These are phyloP conservation scores for Micoletzkya japonica DNA, from an alignment of 2,888 invertebrate genomes.

Conservation along the genomic window DNA sequence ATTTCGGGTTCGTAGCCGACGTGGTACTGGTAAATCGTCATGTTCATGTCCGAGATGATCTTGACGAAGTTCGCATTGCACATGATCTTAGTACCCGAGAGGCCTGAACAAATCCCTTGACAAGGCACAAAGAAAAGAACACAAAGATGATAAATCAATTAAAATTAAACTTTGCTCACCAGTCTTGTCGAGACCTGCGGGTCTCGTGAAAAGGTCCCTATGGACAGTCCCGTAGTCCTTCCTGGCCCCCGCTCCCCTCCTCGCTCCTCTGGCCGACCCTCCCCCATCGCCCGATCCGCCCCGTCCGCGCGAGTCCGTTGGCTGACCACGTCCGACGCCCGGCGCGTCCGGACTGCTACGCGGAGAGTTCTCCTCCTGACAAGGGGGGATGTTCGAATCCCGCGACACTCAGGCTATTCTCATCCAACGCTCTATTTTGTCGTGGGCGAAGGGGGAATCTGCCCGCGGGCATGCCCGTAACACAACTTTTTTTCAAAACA, in stretches of 20 bases:
- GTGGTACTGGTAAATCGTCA: constrained; percentile 41
- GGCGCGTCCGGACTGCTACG: too few relatives aligned
- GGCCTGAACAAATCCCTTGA: constrained; percentile 28
- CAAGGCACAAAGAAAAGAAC: background rate
- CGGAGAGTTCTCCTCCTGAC: too few relatives aligned
- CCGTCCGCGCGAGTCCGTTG: too few relatives aligned
- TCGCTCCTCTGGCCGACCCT: constrained; percentile 4
- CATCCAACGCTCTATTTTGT: too few relatives aligned
- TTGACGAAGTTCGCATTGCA: constrained; percentile 43
- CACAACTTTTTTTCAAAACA: too few relatives aligned
- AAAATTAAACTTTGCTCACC: constrained; percentile 9
- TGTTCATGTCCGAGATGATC: constrained; percentile 32
- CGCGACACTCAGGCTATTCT: too few relatives aligned
- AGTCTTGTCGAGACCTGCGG: constrained; percentile 32
- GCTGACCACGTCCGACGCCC: too few relatives aligned
- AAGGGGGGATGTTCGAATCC: too few relatives aligned
- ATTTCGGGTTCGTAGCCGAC: constrained; percentile 44
- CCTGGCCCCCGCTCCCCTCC: background rate
- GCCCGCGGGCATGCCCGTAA: too few relatives aligned
- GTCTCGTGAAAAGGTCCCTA: constrained; percentile 42
- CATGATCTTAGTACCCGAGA: constrained; percentile 28
- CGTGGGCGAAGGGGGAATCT: too few relatives aligned
- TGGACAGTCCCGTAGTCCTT: constrained; percentile 37
- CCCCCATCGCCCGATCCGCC: background rate
- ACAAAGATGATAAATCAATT: background rate